Conservation (phyloP, 2,113 vertebrate species). For the Himantopus leucocephalus region DNA sequence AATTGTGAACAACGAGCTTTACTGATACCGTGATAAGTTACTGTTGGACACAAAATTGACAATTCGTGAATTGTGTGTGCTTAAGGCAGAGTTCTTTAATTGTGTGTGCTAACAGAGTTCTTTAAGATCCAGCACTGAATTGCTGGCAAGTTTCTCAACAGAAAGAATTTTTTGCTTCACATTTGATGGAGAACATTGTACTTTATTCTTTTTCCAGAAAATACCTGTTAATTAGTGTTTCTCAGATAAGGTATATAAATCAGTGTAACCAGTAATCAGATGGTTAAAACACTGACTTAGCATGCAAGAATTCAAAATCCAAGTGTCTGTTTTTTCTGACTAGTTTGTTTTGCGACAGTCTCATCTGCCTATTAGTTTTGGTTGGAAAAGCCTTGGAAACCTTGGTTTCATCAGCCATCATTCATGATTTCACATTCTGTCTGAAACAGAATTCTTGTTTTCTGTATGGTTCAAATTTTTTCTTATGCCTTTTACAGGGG, state of each 20-base stretch:
- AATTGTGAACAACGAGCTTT: neutral
- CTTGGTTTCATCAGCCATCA: neutral
- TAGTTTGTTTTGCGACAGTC: neutral
- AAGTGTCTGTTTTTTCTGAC: neutral
- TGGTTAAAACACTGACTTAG: neutral
- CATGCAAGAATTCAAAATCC: neutral
- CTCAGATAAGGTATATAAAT: neutral
- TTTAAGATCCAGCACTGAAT: neutral
- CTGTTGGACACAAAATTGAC: neutral
- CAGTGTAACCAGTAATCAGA: neutral
- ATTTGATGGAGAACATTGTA: neutral
- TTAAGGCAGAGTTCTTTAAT: neutral
- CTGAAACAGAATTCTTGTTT: neutral
- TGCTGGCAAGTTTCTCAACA: neutral
- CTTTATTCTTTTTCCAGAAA: neutral
- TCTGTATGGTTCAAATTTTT: neutral
- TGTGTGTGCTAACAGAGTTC: neutral
- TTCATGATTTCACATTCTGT: neutral
- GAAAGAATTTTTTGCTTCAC: neutral
- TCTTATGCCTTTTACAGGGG: neutral
- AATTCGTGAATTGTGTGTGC: neutral
- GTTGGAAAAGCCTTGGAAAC: neutral
- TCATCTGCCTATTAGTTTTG: neutral
- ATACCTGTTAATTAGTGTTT: neutral
- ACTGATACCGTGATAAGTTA: neutral